Conservation (phyloP, 2,113 vertebrate species). For the Xenotilapia leptura region DNA sequence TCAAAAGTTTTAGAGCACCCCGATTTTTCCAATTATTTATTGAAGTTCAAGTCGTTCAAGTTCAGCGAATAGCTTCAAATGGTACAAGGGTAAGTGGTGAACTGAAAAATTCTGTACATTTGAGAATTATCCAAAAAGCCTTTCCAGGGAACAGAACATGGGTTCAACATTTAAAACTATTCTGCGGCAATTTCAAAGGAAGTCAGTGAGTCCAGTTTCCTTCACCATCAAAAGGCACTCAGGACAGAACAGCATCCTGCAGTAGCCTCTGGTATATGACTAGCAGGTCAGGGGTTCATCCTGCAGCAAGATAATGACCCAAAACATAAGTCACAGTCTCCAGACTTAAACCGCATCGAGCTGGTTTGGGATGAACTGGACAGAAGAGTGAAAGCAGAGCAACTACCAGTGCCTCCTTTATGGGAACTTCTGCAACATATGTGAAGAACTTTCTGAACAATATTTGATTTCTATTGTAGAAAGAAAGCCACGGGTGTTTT, state of each 20-base stretch:
- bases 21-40: background rate
- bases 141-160: background rate
- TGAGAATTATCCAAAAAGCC: background rate
- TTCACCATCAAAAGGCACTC: background rate
- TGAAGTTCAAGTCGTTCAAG: rapidly evolving
- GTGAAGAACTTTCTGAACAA: background rate
- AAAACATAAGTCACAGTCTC: background rate
- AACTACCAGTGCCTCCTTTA: rapidly evolving
- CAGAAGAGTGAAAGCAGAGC: background rate
- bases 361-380: background rate
- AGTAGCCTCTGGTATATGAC: background rate
- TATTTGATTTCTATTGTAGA: background rate
- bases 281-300: background rate
- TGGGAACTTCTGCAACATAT: background rate
- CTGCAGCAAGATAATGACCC: background rate
- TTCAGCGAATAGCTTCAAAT: background rate
- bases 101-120: background rate
- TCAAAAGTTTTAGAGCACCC: background rate
- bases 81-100: background rate
- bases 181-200: background rate
- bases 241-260: background rate
- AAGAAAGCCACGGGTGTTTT: rapidly evolving
- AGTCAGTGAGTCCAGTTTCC: background rate
- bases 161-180: background rate
- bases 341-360: background rate